Conservation (phyloP, 2,888 invertebrate genomes). For the Diarsia brunnea region DNA sequence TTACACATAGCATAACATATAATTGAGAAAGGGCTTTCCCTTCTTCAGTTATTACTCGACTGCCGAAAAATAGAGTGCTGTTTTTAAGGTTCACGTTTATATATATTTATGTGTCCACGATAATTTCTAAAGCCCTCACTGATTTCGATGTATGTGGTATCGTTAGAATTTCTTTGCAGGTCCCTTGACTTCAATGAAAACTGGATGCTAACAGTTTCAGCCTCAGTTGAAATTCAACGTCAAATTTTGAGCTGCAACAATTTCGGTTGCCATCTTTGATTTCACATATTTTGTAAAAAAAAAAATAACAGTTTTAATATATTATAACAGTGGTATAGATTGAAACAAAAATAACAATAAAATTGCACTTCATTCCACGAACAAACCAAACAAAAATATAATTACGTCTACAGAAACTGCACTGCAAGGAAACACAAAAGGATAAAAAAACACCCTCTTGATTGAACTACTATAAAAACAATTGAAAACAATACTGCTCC, state of each 20-base stretch:
- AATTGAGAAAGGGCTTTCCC: too few relatives aligned
- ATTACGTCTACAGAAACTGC: not conserved
- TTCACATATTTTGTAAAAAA: not conserved
- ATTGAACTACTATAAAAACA: slow-evolving; percentile 54
- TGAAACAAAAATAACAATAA: not conserved
- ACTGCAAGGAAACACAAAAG: slow-evolving; percentile 1
- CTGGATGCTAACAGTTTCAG: not conserved
- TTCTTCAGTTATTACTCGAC: too few relatives aligned
- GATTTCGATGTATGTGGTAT: too few relatives aligned
- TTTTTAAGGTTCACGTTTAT: too few relatives aligned
- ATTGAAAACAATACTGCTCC: slow-evolving; percentile 48
- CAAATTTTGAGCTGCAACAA: not conserved
- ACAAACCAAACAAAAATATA: not conserved
- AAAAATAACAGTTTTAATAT: not conserved
- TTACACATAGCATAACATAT: not conserved
- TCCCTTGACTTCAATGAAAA: too few relatives aligned
- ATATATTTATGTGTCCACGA: too few relatives aligned
- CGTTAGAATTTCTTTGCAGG: too few relatives aligned
- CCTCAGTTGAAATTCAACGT: not conserved
- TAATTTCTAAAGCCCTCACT: too few relatives aligned
- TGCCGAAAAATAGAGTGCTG: too few relatives aligned
- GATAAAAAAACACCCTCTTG: slow-evolving; percentile 7
- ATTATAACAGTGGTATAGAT: too few relatives aligned
- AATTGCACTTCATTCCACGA: not conserved
- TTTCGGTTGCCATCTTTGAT: not conserved